Evolutionary conservation across 2,888 invertebrate genomes (phyloP).

Genomic region (Chrysolina oricalcia): DNA sequence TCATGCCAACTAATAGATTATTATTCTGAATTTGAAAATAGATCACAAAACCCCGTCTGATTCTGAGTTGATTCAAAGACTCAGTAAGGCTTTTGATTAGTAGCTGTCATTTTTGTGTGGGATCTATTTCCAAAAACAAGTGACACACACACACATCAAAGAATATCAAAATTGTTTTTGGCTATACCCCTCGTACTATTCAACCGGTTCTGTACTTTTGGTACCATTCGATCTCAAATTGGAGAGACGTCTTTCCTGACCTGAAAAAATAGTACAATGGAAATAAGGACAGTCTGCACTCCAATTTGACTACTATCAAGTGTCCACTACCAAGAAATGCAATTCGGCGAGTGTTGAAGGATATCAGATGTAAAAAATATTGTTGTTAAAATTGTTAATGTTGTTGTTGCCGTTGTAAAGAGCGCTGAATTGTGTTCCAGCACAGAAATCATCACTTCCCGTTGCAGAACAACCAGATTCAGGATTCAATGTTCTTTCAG

Average conservation of each 20-base stretch:
- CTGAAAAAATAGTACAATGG: constrained; percentile 68
- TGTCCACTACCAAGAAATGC: too few species aligned
- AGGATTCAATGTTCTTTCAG: too few species aligned
- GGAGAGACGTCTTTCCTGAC: constrained; percentile 75
- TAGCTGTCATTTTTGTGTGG: neutral
- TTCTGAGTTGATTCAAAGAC: too few species aligned
- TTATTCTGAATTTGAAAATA: constrained; percentile 15
- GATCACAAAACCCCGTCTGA: neutral
- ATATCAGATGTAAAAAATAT: too few species aligned
- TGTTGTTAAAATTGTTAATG: too few species aligned
- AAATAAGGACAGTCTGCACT: neutral
- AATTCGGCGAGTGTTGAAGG: too few species aligned
- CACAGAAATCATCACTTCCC: too few species aligned
- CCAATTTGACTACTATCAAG: neutral
- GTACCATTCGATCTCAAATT: constrained; percentile 78
- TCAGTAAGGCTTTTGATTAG: neutral
- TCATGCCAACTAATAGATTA: constrained; percentile 18
- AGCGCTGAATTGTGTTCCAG: too few species aligned
- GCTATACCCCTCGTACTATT: constrained; percentile 64
- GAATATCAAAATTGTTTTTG: constrained; percentile 29
- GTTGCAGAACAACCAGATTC: too few species aligned
- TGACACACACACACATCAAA: constrained; percentile 36
- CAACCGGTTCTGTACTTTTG: constrained; percentile 72
- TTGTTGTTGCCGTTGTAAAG: too few species aligned
- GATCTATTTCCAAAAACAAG: constrained; percentile 36